These are phyloP conservation scores for Dermolepida albohirtum DNA, from an alignment of 2,888 invertebrate species.

Conservation along the genomic window DNA sequence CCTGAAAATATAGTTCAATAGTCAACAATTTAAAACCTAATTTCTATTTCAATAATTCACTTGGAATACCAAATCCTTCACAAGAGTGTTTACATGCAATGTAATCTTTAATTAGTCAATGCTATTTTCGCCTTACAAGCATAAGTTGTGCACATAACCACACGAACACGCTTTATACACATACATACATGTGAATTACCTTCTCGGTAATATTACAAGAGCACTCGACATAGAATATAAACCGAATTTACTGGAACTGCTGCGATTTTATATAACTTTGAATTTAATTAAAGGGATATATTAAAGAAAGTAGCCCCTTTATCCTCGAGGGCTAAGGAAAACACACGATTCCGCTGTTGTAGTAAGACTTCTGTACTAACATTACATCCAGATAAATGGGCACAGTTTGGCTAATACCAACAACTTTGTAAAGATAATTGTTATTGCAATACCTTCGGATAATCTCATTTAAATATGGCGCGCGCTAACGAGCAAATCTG, in stretches of 20 bases:
- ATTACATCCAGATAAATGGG: constrained; percentile 29
- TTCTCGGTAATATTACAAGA: no score
- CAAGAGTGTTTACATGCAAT: no score
- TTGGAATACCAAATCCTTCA: no score
- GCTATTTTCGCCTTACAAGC: no score
- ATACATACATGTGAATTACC: no score
- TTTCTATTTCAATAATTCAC: no score
- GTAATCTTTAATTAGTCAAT: no score
- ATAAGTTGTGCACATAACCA: no score
- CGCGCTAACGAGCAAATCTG: background rate
- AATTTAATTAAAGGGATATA: constrained; percentile 32
- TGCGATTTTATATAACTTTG: constrained; percentile 3
- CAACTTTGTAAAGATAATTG: constrained; percentile 35
- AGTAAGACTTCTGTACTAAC: constrained; percentile 13
- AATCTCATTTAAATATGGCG: constrained; percentile 6
- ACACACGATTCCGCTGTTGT: background rate
- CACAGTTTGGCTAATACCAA: constrained; percentile 27
- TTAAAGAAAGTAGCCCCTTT: constrained; percentile 28
- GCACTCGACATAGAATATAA: background rate
- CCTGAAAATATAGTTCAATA: no score
- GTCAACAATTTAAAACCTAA: no score
- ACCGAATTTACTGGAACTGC: background rate
- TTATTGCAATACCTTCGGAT: constrained; percentile 18
- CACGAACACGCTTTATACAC: no score
- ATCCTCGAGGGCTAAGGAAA: no score